These are phyloP conservation scores for Diadegma fenestrale DNA, from an alignment of 2,888 invertebrate genomes.

Conservation along the genomic window DNA sequence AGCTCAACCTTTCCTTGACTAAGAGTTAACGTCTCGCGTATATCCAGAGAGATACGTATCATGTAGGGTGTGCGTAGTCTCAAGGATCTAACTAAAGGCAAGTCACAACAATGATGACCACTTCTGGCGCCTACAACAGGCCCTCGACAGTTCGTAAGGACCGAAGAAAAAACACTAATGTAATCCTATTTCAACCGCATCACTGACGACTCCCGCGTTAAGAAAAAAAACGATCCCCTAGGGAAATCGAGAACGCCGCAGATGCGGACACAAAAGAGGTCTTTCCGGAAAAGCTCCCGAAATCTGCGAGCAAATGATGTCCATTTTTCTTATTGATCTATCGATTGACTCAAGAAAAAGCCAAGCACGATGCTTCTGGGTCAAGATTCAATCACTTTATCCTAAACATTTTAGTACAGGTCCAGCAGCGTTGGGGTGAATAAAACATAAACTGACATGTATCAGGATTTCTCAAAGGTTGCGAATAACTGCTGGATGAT, in stretches of 20 bases:
- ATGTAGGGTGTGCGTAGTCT: background rate
- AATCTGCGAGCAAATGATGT: background rate
- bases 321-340: background rate
- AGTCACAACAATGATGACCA: background rate
- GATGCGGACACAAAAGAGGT: background rate
- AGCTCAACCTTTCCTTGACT: slow-evolving; percentile 9
- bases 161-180: slow-evolving; percentile 8
- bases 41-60: slow-evolving; percentile 1
- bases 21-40: slow-evolving; percentile 10
- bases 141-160: background rate
- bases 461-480: background rate
- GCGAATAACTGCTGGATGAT: background rate
- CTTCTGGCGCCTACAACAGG: background rate
- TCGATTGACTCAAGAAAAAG: background rate
- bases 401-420: background rate
- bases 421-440: background rate
- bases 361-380: background rate
- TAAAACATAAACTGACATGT: background rate
- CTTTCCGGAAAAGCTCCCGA: background rate
- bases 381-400: background rate
- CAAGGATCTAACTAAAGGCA: background rate
- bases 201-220: background rate
- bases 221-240: background rate
- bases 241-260: background rate
- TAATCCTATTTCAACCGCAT: slow-evolving; percentile 17